Evolutionary conservation across 2,888 invertebrate genomes (phyloP), one percentile per base, ranked within the genome.

Genomic region (Harmothoe impar): DNA sequence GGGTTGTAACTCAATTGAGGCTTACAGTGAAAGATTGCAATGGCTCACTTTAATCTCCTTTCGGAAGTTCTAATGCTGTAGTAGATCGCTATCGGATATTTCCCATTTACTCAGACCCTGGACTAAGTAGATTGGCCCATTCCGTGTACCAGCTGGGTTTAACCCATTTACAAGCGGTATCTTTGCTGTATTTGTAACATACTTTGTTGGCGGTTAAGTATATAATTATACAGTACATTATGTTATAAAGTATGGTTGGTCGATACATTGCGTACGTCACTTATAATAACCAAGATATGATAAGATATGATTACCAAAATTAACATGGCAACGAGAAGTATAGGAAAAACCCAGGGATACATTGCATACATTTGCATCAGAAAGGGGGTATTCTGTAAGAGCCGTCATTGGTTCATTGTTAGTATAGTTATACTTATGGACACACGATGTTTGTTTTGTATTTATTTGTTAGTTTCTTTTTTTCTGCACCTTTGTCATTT

Each of bases 291-390:
- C 81, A 81, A 81, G 1, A 81, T 81, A 81, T 81, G 43, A 43
- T 43, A 0, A 31, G 15, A 81, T 43, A 81, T 81, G 81, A 43
- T 35, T n/a, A 81, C n/a, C 15, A 81, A 81, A 81, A 33, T 81
- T 17, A 81, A 35, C 81, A 81, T 81, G 33, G 33, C 81, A 81
- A 81, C 43, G 81, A 81, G 81, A 33, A 29, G n/a, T 68, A 68
- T 29, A 77, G 23, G 77, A 35, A 81, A 81, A 20, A 15, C 81
- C 17, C 20, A 35, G 43, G 43, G 33, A 35, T 33, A 15, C 31
- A 5, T 81, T 81, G 81, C 81, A 81, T 81, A 81, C 81, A 33
- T 81, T 81, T 81, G 81, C 81, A 81, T 81, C 81, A 81, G 81
- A 81, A 33, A 33, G 43, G 81, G 81, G 81, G n/a, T 17, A 81